These are phyloP conservation scores for Gastracanthus pulcherrimus DNA, from an alignment of 2,888 invertebrate species.

Conservation along the genomic window DNA sequence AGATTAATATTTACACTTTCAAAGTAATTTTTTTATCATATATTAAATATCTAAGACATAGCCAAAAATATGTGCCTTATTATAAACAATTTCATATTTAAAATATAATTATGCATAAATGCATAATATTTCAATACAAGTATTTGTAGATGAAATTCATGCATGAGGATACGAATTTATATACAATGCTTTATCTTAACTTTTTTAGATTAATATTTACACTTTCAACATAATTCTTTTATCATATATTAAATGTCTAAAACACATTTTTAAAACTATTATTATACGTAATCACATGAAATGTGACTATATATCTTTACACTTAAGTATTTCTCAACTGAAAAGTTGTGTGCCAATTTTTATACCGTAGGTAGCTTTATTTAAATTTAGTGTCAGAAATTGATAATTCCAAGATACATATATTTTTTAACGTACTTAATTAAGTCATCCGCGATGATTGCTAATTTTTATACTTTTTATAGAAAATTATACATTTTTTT, in stretches of 20 bases:
- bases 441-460: constrained; percentile 2
- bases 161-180: not conserved
- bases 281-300: constrained; percentile 25
- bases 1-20: not conserved
- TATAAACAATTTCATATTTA: not conserved
- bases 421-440: not conserved
- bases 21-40: not conserved
- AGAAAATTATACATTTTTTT: not conserved
- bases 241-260: not conserved
- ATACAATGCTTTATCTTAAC: not conserved
- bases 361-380: no score
- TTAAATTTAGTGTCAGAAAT: not conserved
- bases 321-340: not conserved
- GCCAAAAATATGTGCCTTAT: constrained; percentile 2
- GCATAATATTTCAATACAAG: not conserved
- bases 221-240: not conserved
- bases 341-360: not conserved
- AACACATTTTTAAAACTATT: not conserved
- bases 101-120: not conserved
- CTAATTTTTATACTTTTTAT: not conserved
- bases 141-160: constrained; percentile 1
- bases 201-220: not conserved
- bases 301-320: not conserved
- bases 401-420: not conserved
- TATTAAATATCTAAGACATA: not conserved